A percentile compares a stretch with the other conserved stretches of the same genome.
Evolutionary conservation across 1,140 invertebrate species (phyloP).

Genomic region (Trypoxylus dichotomus): DNA sequence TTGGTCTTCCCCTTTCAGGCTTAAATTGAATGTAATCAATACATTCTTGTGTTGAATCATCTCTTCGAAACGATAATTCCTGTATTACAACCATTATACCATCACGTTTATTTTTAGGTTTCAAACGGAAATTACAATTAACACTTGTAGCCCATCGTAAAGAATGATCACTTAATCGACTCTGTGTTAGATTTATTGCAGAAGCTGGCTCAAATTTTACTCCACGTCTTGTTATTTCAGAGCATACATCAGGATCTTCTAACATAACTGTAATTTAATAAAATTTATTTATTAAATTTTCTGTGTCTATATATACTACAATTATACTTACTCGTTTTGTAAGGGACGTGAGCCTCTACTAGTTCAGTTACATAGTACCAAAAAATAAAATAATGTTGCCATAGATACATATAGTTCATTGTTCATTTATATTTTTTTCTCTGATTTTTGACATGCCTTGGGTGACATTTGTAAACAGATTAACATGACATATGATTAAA

Average conservation of each 20-base stretch:
- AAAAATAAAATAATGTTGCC: neutral
- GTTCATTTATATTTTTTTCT: conserved; percentile 1
- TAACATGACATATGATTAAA: too few relatives aligned
- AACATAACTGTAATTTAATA: neutral
- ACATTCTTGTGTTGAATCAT: conserved; percentile 33
- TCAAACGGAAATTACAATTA: conserved; percentile 18
- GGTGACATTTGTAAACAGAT: neutral
- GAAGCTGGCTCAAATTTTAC: neutral
- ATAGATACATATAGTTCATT: neutral
- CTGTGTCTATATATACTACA: neutral
- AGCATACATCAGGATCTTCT: conserved; percentile 16
- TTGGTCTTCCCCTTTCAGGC: neutral
- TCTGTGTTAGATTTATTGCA: conserved; percentile 8
- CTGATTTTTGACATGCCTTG: neutral
- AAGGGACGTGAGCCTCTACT: neutral
- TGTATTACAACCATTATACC: conserved; percentile 37
- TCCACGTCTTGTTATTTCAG: neutral
- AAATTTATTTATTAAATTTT: neutral
- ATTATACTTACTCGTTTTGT: conserved; percentile 1
- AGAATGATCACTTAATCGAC: conserved; percentile 3
- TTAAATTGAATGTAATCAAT: conserved; percentile 38
- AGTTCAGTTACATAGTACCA: neutral
- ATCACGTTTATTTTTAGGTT: neutral
- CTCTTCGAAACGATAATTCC: conserved; percentile 32
- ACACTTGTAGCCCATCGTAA: neutral